Conservation (phyloP, 2,797 vertebrate species). For the Hypotaenidia okinawae region DNA sequence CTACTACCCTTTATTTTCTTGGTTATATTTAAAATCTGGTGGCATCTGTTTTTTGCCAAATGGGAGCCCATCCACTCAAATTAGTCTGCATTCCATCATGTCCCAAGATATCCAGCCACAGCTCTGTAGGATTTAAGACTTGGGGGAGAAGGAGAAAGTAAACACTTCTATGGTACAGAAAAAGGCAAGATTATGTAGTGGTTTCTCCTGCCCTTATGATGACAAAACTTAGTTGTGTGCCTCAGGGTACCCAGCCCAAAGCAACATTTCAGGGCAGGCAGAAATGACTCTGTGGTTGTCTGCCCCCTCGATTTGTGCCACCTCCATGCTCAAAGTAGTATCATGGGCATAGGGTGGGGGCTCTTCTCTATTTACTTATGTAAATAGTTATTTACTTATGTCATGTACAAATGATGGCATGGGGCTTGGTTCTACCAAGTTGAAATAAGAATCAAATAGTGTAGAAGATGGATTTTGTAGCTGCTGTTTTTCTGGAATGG, state of each 20-base stretch:
- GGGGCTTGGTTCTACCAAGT: not conserved
- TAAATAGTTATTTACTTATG: too few relatives aligned
- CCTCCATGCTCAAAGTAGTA: too few relatives aligned
- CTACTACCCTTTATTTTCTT: not conserved
- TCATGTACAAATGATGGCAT: fast-evolving
- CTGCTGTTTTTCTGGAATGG: not conserved
- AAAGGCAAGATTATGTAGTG: fast-evolving
- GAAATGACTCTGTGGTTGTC: not conserved
- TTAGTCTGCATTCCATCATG: not conserved
- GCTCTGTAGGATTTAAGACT: not conserved
- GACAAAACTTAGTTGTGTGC: not conserved
- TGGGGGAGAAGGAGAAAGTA: not conserved
- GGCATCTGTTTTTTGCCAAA: not conserved
- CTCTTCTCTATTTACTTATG: not conserved
- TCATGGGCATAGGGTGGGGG: not conserved
- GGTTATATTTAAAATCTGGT: not conserved
- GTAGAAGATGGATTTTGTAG: not conserved
- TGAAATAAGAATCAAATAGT: not conserved
- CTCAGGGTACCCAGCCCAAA: not conserved
- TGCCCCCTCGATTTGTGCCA: not conserved
- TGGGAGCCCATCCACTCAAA: not conserved
- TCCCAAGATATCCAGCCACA: not conserved
- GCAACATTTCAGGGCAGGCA: not conserved
- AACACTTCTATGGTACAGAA: not conserved
- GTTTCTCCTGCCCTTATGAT: not conserved